These are phyloP conservation scores for Eulemur rubriventer DNA, from an alignment of 2,797 vertebrate genomes.

Conservation along the genomic window DNA sequence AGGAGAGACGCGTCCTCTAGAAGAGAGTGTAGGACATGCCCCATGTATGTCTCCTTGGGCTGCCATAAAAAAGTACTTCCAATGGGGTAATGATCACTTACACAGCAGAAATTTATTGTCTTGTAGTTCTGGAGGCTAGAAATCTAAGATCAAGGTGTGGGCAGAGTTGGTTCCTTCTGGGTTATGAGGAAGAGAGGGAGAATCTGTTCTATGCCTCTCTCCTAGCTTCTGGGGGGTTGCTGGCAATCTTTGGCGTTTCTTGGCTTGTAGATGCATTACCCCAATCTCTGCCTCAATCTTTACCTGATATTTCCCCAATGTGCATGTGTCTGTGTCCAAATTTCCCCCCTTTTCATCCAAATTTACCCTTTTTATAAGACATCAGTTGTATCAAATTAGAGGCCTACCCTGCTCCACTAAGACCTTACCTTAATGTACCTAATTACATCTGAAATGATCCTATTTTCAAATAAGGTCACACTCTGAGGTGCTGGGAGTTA, in stretches of 20 bases:
- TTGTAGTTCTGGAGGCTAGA: background rate
- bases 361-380: background rate
- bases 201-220: background rate
- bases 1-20: background rate
- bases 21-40: background rate
- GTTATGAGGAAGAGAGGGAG: background rate
- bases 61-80: background rate
- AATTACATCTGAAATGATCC: background rate
- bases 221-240: background rate
- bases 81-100: accelerated
- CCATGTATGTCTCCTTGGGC: background rate
- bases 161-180: background rate
- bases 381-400: background rate
- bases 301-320: accelerated
- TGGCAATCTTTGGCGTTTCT: background rate
- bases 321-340: background rate
- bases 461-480: background rate
- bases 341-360: background rate
- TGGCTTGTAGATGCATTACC: background rate
- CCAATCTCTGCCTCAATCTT: background rate
- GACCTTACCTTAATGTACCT: background rate
- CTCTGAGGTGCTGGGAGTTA: background rate
- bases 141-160: background rate
- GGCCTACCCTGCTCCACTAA: background rate
- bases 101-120: background rate